phyloP scores from a whole-genome alignment of 2,888 invertebrate genomes.

The Xanthostigma xanthostigma region DNA sequence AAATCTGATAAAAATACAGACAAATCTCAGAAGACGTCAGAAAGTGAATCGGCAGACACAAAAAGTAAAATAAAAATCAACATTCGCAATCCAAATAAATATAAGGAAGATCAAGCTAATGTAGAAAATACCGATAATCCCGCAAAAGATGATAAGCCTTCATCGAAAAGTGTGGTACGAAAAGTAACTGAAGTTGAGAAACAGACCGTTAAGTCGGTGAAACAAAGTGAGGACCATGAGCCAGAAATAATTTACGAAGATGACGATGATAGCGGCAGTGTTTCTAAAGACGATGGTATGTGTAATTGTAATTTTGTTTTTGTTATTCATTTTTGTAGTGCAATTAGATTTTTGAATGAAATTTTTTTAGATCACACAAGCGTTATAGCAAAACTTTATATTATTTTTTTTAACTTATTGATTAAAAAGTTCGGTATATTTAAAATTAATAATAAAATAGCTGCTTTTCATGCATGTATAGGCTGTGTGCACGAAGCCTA shows the following conservation, averaged over 20 bases:
- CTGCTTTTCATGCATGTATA: not conserved
- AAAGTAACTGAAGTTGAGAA: not conserved
- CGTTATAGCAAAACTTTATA: too few relatives aligned
- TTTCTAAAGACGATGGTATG: constrained; percentile 17
- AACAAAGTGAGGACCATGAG: constrained; percentile 13
- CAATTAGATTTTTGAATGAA: too few relatives aligned
- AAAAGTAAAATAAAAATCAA: too few relatives aligned
- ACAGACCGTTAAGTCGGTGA: constrained; percentile 12
- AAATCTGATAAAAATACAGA: too few relatives aligned
- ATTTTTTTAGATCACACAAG: too few relatives aligned
- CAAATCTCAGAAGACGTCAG: too few relatives aligned
- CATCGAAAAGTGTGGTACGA: not conserved
- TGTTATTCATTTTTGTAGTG: not conserved
- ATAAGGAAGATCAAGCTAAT: not conserved
- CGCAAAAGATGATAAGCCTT: not conserved
- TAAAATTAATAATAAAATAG: not conserved
- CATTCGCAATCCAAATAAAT: too few relatives aligned
- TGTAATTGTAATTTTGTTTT: constrained; percentile 2
- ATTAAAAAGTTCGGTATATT: too few relatives aligned
- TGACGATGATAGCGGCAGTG: constrained; percentile 13
- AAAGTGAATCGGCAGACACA: too few relatives aligned
- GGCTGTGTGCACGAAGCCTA: too few relatives aligned
- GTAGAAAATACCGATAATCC: not conserved
- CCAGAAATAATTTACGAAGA: constrained; percentile 20
- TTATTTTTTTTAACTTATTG: too few relatives aligned